Percentiles rank a stretch among this genome's conserved stretches.
These are phyloP conservation scores for Ischnus inquisitorius DNA, from an alignment of 2,888 invertebrate genomes.

Conservation along the genomic window DNA sequence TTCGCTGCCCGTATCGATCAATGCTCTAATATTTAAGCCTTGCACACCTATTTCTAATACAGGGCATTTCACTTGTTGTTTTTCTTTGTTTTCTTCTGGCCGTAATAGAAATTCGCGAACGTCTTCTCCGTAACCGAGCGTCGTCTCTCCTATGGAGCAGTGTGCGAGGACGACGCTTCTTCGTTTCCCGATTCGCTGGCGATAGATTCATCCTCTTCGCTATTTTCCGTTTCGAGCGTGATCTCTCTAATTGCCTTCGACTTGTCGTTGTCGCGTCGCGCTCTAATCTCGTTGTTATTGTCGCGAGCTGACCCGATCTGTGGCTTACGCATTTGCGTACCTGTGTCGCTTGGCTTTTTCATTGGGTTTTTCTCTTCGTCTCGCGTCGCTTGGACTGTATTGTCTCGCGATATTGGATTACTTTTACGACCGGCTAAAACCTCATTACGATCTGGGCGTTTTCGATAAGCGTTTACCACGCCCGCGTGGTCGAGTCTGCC, in stretches of 20 bases:
- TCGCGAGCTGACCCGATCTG: background rate
- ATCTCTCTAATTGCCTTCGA: background rate
- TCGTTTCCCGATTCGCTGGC: slow-evolving; percentile 8
- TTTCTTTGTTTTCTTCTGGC: background rate
- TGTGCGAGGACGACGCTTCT: background rate
- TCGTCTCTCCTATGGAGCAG: background rate
- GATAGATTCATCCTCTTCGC: too few species aligned
- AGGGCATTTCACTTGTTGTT: background rate
- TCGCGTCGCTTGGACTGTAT: background rate
- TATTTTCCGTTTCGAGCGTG: background rate
- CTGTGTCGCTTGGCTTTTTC: too few species aligned
- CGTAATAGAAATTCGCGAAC: background rate
- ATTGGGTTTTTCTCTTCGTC: background rate
- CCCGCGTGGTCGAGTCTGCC: background rate
- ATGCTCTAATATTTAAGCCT: background rate
- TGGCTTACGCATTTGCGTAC: too few species aligned
- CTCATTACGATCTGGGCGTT: background rate
- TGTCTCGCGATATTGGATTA: too few species aligned
- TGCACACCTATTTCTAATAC: background rate
- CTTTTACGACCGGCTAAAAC: too few species aligned
- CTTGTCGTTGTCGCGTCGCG: background rate
- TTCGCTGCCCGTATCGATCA: too few species aligned
- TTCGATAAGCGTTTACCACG: background rate
- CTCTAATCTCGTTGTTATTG: background rate
- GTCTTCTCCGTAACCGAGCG: slow-evolving; percentile 5